Percentiles rank a stretch among this genome's conserved stretches.
Conservation (phyloP, 2,113 vertebrate genomes). For the Promerops cafer region DNA sequence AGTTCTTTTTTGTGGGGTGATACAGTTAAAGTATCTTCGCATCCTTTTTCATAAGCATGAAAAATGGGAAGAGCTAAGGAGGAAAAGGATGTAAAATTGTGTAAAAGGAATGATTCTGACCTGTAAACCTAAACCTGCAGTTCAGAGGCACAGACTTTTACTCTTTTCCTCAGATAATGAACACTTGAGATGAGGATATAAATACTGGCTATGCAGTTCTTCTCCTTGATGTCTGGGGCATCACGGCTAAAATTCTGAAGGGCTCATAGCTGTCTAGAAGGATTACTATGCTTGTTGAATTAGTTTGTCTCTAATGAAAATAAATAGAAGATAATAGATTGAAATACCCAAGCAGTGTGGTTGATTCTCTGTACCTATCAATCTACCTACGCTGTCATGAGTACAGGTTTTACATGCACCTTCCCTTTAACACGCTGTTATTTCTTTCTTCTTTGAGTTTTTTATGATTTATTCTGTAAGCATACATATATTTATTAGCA, state of each 20-base stretch:
- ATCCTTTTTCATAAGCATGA: not conserved
- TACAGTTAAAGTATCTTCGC: not conserved
- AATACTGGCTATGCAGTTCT: not conserved
- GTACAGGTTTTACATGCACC: not conserved
- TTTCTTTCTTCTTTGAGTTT: not conserved
- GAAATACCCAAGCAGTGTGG: not conserved
- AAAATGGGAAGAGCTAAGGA: not conserved
- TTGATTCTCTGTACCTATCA: not conserved
- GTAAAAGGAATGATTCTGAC: not conserved
- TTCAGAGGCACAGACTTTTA: not conserved
- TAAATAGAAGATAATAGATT: not conserved
- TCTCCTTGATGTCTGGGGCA: not conserved
- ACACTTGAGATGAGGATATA: not conserved
- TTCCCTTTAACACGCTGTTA: not conserved
- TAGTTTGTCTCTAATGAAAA: not conserved
- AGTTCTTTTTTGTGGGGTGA: not conserved
- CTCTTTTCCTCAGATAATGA: not conserved
- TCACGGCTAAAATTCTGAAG: not conserved
- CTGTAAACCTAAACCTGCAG: not conserved
- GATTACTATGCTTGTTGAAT: not conserved
- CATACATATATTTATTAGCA: not conserved
- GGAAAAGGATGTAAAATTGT: not conserved
- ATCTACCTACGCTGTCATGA: not conserved
- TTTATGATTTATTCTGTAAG: not conserved
- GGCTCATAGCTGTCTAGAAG: not conserved